Evolutionary conservation across 2,888 invertebrate species (phyloP).

Genomic region (Pecten maximus): DNA sequence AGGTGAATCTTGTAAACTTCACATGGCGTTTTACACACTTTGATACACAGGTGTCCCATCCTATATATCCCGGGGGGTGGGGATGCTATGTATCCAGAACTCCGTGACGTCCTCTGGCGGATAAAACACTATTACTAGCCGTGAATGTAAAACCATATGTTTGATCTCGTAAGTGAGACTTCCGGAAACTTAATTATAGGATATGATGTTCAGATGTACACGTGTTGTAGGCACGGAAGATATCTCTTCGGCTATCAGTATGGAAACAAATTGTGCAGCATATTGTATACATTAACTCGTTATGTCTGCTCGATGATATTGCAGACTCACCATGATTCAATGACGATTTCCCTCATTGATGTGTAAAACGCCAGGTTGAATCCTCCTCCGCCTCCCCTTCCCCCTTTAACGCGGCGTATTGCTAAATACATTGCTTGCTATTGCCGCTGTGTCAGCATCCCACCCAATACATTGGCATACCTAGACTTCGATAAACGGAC

Average conservation of each 20-base stretch:
- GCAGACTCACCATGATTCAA: background rate
- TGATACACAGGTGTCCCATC: conserved; percentile 24
- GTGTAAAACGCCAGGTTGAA: background rate
- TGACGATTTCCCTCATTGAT: background rate
- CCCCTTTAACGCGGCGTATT: background rate
- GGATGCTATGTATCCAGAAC: background rate
- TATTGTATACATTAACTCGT: background rate
- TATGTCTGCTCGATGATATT: background rate
- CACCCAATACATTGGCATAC: too few relatives aligned
- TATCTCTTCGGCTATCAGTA: background rate
- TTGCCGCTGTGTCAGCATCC: too few relatives aligned
- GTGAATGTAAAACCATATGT: conserved; percentile 32
- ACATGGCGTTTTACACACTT: background rate
- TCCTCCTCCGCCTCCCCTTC: too few relatives aligned
- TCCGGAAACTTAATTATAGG: conserved; percentile 21
- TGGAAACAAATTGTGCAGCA: background rate
- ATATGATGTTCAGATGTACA: conserved; percentile 23
- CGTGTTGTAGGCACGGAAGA: background rate
- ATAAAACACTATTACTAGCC: background rate
- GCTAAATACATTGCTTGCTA: too few relatives aligned
- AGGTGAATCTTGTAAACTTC: background rate
- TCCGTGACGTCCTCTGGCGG: conserved; percentile 26
- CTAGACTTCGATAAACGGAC: too few relatives aligned
- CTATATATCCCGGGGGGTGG: background rate
- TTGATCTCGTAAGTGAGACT: conserved; percentile 31